These are phyloP conservation scores for Eristalinus aeneus DNA, from an alignment of 2,888 invertebrate species.

Conservation along the genomic window DNA sequence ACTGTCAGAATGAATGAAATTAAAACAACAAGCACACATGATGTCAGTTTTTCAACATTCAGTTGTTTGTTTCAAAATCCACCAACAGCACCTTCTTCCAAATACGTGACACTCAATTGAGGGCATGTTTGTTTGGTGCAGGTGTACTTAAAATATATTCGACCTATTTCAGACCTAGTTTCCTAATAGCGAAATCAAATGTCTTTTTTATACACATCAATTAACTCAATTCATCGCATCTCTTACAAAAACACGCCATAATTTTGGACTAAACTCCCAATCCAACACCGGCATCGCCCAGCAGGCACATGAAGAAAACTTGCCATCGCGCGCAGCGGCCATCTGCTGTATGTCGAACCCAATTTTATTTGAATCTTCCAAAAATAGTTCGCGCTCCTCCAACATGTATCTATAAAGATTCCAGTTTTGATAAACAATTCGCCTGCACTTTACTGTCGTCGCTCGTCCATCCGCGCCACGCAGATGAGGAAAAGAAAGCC, in stretches of 20 bases:
- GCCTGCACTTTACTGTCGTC: slow-evolving; percentile 54
- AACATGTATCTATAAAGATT: neutral
- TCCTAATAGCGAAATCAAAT: neutral
- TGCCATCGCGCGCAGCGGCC: slow-evolving; percentile 1
- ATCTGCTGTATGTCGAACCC: slow-evolving; percentile 49
- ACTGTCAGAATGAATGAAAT: no score
- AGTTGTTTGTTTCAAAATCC: no score
- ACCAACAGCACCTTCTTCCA: no score
- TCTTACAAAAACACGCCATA: neutral
- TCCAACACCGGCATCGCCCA: neutral
- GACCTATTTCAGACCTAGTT: no score
- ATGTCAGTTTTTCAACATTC: no score
- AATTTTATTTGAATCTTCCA: slow-evolving; percentile 5
- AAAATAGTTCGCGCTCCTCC: slow-evolving; percentile 45
- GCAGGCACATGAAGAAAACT: neutral
- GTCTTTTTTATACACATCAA: neutral
- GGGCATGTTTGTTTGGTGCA: no score
- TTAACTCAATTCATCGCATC: neutral
- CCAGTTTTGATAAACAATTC: neutral
- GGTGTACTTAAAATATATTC: no score
- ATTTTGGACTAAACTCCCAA: neutral
- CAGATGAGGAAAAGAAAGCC: slow-evolving; percentile 49
- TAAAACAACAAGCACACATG: no score
- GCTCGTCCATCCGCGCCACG: slow-evolving; percentile 2
- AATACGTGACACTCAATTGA: no score